Percentiles rank a stretch among this genome's conserved stretches.
Conservation (phyloP, 2,888 invertebrate genomes). For the Thereva unica region DNA sequence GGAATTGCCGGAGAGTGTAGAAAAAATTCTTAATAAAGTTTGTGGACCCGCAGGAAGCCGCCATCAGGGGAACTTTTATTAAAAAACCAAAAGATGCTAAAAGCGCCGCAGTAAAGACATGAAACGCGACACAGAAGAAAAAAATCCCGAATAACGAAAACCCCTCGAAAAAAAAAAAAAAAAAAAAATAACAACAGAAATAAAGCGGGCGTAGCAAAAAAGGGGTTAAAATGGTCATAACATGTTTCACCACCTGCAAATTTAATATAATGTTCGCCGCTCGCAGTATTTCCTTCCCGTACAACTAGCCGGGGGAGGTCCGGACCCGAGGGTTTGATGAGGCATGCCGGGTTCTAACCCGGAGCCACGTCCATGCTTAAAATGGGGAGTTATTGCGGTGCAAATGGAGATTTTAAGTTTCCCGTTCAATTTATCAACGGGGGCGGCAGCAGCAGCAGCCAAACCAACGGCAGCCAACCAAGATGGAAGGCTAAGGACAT, state of each 20-base stretch:
- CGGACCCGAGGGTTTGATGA: no score
- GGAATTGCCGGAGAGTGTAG: not conserved
- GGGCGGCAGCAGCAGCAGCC: no score
- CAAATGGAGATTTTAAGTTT: constrained; percentile 34
- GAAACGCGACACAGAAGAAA: constrained; percentile 1
- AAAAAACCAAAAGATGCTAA: constrained; percentile 22
- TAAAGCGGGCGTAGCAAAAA: not conserved
- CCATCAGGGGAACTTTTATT: constrained; percentile 19
- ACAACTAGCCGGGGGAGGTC: not conserved
- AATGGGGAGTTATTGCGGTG: constrained; percentile 33
- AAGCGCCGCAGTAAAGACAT: no score
- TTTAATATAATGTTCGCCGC: constrained; percentile 30
- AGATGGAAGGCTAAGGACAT: constrained; percentile 8
- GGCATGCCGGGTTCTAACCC: constrained; percentile 2
- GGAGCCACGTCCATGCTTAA: constrained; percentile 16
- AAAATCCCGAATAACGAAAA: not conserved
- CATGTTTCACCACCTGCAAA: constrained; percentile 35
- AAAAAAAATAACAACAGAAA: constrained; percentile 14
- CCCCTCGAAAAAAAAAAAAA: not conserved
- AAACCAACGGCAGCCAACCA: not conserved
- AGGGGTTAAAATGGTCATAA: constrained; percentile 26
- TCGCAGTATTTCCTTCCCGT: constrained; percentile 16
- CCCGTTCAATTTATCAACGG: constrained; percentile 31
- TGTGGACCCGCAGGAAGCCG: constrained; percentile 11
- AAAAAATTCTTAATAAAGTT: constrained; percentile 23